phyloP scores from a whole-genome alignment of 53 echinoderm and acorn worm species.

The Zoroaster sp. region DNA sequence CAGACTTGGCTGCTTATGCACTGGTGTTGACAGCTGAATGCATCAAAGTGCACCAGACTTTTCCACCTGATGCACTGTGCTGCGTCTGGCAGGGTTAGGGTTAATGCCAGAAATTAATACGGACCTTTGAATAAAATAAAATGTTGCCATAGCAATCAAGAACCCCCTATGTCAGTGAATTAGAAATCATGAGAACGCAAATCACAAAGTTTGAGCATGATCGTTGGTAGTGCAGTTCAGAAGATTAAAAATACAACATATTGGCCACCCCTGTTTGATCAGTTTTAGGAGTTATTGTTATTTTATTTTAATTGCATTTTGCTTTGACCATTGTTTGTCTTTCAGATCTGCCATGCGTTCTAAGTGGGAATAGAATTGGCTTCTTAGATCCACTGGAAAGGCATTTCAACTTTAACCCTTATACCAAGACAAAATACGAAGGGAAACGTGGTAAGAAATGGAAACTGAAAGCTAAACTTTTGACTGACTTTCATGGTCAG shows the following conservation, averaged over 20 bases:
- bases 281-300: no score
- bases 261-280: not conserved
- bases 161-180: not conserved
- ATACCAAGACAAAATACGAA: not conserved
- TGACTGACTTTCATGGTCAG: constrained; percentile 62
- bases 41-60: no score
- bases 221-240: not conserved
- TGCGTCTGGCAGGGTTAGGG: no score
- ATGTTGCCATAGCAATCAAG: not conserved
- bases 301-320: not conserved
- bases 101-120: no score
- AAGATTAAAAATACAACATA: not conserved
- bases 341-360: constrained; percentile 75
- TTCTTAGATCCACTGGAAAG: constrained; percentile 73
- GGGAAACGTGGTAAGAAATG: constrained; percentile 34
- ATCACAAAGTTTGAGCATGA: not conserved
- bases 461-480: not conserved
- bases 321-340: not conserved
- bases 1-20: no score
- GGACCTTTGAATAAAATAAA: not conserved
- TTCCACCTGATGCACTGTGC: no score
- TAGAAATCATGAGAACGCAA: not conserved
- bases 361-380: constrained; percentile 61
- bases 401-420: constrained; percentile 47
- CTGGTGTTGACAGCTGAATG: no score